Base-by-base conservation (phyloP, 2,113 vertebrate genomes). In the Isichthys henryi region DNA sequence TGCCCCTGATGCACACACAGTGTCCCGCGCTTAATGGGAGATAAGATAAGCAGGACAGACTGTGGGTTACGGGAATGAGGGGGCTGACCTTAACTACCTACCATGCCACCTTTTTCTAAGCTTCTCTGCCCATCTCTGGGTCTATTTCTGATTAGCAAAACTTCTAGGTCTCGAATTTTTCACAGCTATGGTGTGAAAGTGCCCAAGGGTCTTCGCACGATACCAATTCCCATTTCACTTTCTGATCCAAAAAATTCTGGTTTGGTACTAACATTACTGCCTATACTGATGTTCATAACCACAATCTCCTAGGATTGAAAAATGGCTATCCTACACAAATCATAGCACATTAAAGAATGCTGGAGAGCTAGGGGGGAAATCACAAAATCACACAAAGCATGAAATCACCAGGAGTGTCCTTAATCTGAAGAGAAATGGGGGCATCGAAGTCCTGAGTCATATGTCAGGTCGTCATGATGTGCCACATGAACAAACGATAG, bases 11-110 rank as follows among this genome's bases (percentile, higher is more conserved):
- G 91, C 90, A 43, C 74, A 77, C 70, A 90, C 43, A 90, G 45
- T 48, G 5, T 74, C 88, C 91, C 90, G 90, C 92, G 90, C 90
- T 92, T 92, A 91, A 87, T 88, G 90, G 88, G 88, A 43, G 74
- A 90, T 92, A 91, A 90, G 39, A 53, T 66, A 56, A 85, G 87
- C 90, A 62, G 84, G 52, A 87, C 90, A 90, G 86, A 52, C 90
- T 93, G 91, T 77, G 91, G 89, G 91, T 88, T 70, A 91, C n/a
- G 1, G 70, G 13, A 19, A 92, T 66, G 70, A 31, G 82, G 89
- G 89, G 86, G 50, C 83, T 89, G 62, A 89, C 56, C 91, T 21
- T 39, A 80, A 35, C 17, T 86, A 43, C 74, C 74, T 80, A 15
- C 74, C 35, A 11, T 43, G 74, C 35, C 74, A 43, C 35, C 31